Percentiles rank a stretch among this genome's conserved stretches.
phyloP scores from a whole-genome alignment of 2,797 vertebrate genomes.

The Myripristis jacobus region DNA sequence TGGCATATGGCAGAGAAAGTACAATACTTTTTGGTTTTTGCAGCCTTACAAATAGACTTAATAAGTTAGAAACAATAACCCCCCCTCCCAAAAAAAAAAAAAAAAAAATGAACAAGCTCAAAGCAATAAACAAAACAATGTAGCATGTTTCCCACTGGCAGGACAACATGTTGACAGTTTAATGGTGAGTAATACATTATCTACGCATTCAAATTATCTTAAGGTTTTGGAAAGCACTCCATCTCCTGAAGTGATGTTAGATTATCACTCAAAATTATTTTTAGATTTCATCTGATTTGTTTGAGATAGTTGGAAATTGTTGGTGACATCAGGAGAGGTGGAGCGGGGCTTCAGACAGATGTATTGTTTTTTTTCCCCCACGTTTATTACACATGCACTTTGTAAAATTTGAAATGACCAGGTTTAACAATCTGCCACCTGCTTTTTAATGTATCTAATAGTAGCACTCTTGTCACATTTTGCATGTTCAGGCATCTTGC shows the following conservation, averaged over 20 bases:
- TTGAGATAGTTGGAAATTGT: background rate
- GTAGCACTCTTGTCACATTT: background rate
- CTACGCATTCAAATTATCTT: background rate
- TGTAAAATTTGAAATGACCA: too few relatives aligned
- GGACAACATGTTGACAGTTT: background rate
- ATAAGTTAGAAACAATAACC: background rate
- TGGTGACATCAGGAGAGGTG: too few relatives aligned
- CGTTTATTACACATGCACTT: too few relatives aligned
- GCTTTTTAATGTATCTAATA: slow-evolving; percentile 1
- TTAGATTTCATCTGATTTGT: background rate
- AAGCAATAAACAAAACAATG: slow-evolving; percentile 4
- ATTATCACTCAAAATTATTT: too few relatives aligned
- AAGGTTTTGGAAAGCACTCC: too few relatives aligned
- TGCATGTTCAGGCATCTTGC: slow-evolving; percentile 9
- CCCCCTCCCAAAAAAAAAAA: too few relatives aligned
- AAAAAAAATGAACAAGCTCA: slow-evolving; percentile 1
- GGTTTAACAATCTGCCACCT: background rate
- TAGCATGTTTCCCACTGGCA: background rate
- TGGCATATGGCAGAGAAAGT: too few relatives aligned
- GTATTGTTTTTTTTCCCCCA: too few relatives aligned
- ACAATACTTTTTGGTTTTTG: too few relatives aligned
- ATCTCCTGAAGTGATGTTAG: too few relatives aligned
- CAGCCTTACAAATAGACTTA: background rate
- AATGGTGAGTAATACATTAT: background rate
- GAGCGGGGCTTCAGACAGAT: too few relatives aligned